phyloP scores from a whole-genome alignment of 2,888 invertebrate species.

The Drosophila siamana region DNA sequence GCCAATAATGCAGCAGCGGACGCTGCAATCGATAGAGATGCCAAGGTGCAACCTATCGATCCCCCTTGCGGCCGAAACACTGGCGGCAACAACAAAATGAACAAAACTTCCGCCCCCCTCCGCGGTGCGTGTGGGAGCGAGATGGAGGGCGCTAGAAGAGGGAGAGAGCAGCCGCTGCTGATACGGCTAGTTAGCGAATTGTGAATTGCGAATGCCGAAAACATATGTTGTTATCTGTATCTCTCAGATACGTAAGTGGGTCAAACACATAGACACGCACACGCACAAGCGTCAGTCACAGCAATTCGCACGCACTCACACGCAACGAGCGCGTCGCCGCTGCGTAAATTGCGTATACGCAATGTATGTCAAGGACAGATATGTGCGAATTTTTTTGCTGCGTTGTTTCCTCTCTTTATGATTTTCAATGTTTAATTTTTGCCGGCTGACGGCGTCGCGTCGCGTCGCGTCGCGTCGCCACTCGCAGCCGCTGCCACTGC shows the following conservation, averaged over 20 bases:
- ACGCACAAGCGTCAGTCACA: slow-evolving; percentile 16
- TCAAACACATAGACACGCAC: slow-evolving; percentile 47
- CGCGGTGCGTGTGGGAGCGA: background rate
- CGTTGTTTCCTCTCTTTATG: slow-evolving; percentile 40
- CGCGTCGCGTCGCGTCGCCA: slow-evolving; percentile 5
- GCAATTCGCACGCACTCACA: slow-evolving; percentile 52
- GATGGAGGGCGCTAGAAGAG: background rate
- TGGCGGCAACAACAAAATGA: background rate
- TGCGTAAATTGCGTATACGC: slow-evolving; percentile 79
- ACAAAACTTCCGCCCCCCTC: slow-evolving; percentile 39
- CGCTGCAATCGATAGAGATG: slow-evolving; percentile 37
- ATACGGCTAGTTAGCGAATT: slow-evolving; percentile 17
- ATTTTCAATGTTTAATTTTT: slow-evolving; percentile 64
- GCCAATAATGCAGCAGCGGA: slow-evolving; percentile 42
- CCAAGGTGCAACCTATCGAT: no score
- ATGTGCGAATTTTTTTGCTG: slow-evolving; percentile 79
- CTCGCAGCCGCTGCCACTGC: slow-evolving; percentile 17
- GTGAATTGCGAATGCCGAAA: slow-evolving; percentile 45
- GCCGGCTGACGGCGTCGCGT: slow-evolving; percentile 39
- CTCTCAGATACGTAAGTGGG: slow-evolving; percentile 72
- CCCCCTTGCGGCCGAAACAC: no score
- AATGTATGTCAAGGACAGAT: slow-evolving; percentile 84
- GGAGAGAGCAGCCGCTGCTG: slow-evolving; percentile 46
- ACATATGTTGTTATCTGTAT: slow-evolving; percentile 73
- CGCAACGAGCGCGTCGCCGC: slow-evolving; percentile 42